Evolutionary conservation across 2,113 vertebrate genomes (phyloP).

Genomic region (Hippolais icterina): DNA sequence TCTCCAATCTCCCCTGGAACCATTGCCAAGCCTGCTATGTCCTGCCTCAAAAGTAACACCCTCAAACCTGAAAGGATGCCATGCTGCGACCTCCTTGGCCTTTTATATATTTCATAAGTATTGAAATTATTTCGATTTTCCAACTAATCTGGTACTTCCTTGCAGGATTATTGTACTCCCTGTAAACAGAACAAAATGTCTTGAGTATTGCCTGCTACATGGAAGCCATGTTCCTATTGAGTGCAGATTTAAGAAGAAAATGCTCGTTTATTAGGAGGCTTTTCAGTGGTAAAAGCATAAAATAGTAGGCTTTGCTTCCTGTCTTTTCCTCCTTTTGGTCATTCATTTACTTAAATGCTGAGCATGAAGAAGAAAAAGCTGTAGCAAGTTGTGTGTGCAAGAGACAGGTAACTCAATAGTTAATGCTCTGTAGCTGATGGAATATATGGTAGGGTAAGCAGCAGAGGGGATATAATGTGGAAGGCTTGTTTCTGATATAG

Average conservation of each 20-base stretch:
- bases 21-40: accelerated
- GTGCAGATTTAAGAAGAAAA: neutral
- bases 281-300: neutral
- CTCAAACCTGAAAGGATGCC: neutral
- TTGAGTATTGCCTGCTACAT: neutral
- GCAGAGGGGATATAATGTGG: neutral
- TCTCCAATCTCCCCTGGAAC: neutral
- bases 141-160: neutral
- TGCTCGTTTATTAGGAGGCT: neutral
- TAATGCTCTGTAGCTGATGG: neutral
- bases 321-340: neutral
- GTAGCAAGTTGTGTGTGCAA: neutral
- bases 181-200: neutral
- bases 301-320: neutral
- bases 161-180: neutral
- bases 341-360: neutral
- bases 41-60: neutral
- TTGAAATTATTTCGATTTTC: neutral
- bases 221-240: neutral
- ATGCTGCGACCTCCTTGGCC: no score
- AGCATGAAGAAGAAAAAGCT: neutral
- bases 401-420: neutral
- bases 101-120: neutral
- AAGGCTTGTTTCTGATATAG: neutral
- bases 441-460: neutral